Evolutionary conservation across 1,140 invertebrate species (phyloP).

Genomic region (Drosophila pseudoobscura): DNA sequence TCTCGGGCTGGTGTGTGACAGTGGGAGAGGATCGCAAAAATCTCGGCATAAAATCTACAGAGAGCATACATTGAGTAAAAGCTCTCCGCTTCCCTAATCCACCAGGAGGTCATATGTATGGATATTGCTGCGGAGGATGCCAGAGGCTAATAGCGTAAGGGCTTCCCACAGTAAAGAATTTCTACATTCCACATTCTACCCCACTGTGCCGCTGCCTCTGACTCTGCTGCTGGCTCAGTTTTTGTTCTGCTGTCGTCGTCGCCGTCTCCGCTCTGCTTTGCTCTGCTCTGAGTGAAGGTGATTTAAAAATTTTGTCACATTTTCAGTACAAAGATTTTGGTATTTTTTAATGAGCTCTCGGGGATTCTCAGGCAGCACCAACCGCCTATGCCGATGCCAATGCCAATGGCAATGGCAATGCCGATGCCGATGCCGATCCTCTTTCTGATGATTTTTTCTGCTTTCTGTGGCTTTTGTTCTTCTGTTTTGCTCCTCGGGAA

Average conservation of each 20-base stretch:
- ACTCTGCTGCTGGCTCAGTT: slow-evolving; percentile 4
- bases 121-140: too few relatives aligned
- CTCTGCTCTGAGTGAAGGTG: slow-evolving; percentile 73
- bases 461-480: slow-evolving; percentile 37
- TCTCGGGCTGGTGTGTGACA: too few relatives aligned
- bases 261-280: slow-evolving; percentile 14
- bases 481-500: slow-evolving; percentile 31
- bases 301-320: slow-evolving; percentile 84
- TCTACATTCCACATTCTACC: too few relatives aligned
- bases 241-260: slow-evolving; percentile 1
- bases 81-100: too few relatives aligned
- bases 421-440: background rate
- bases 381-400: background rate
- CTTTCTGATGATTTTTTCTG: slow-evolving; percentile 25
- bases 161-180: too few relatives aligned
- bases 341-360: slow-evolving; percentile 83
- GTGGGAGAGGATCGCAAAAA: too few relatives aligned
- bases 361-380: slow-evolving; percentile 64
- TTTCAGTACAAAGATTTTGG: slow-evolving; percentile 83
- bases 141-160: too few relatives aligned
- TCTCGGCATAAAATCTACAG: too few relatives aligned
- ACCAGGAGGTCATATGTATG: too few relatives aligned
- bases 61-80: too few relatives aligned
- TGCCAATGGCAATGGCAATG: background rate
- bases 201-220: background rate